Evolutionary conservation across 2,113 vertebrate genomes (phyloP), one percentile per base, ranked within the genome.

Genomic region (Eulacestoma nigropectus): DNA sequence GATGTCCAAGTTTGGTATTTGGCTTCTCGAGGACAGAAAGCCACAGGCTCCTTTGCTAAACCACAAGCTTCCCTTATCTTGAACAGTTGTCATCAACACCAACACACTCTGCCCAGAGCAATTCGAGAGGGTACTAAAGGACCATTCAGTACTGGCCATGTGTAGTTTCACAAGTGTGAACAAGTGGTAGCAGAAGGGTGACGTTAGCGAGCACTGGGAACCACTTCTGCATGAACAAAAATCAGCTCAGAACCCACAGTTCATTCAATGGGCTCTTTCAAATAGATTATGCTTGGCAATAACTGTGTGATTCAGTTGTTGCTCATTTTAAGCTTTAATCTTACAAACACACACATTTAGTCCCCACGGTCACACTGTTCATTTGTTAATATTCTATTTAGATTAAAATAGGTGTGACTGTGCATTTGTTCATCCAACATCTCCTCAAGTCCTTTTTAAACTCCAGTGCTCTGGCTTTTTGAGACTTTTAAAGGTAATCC

Each of bases 111-210:
- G 25, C 47, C 41, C 47, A 74, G 30, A 41, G 23, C 26, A 1
- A 53, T 13, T 19, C 0, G 0, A 86, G n/a, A 59, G n/a, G 20
- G 42, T n/a, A 33, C 55, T 29, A 19, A 69, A 62, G 29, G 18
- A 44, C 23, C 23, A 14, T 16, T 80, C 39, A 68, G 56, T 9
- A 32, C 37, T 9, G 33, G 19, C 25, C 52, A 20, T 2, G 3
- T 32, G 72, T 21, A 33, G 32, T n/a, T 69, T 20, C 17, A 25
- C 41, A 56, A 55, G 46, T 6, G 44, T 39, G 49, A 53, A 47
- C 41, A 76, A 69, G 60, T 2, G 23, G 22, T 13, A 29, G 12
- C 50, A 87, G 42, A 7, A 81, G 22, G 2, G 0, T 14, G 42
- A 63, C 26, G 2, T 75, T 15, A 76, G 22, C 4, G 33, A 88